Base-by-base conservation (phyloP, 2,113 vertebrate species). In the Halichoerus grypus region DNA sequence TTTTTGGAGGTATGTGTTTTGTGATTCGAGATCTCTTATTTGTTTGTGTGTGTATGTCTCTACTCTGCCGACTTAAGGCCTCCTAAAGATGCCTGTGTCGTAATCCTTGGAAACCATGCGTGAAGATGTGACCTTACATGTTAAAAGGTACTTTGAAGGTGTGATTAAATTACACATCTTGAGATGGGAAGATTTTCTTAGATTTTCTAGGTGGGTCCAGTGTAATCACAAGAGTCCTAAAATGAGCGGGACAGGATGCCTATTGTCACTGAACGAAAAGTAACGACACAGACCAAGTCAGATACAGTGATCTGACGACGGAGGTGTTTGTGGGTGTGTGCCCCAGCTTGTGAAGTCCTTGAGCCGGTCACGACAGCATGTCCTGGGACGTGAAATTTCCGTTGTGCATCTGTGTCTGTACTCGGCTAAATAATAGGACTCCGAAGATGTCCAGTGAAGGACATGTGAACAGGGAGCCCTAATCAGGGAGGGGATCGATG, bases 101-200 rank as follows among this genome's bases (percentile, higher is more conserved):
- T 77, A 82, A 69, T 72, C 42, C 42, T 76, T 88, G 77, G 51
- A 94, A 61, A 42, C 80, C 55, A 21, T 51, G 86, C 53, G 4
- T 39, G 86, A 67, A 80, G 65, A 83, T 57, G 33, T 83, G n/a
- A 92, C 24, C 33, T 92, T 83, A 74, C 8, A 7, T 88, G 57
- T 74, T 88, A 85, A 92, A 92, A 87, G 49, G 36, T 81, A 65
- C 19, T 94, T 94, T 87, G 39, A 28, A 88, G 14, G 31, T 55
- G 31, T 36, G 57, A 88, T 88, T 87, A 55, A 74, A 39, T 61
- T 80, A 80, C 33, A 14, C 81, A 74, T 69, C 15, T 77, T 53
- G 69, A 69, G 59, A 55, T 36, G n/a, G 72, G 77, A 46, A 77
- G 33, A 42, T 95, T 74, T 57, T 86, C 88, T 72, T 87, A 67